Evolutionary conservation across 37 sponge, comb jelly and placozoan species (phyloP).

Genomic region (Petrosia ficiformis): DNA sequence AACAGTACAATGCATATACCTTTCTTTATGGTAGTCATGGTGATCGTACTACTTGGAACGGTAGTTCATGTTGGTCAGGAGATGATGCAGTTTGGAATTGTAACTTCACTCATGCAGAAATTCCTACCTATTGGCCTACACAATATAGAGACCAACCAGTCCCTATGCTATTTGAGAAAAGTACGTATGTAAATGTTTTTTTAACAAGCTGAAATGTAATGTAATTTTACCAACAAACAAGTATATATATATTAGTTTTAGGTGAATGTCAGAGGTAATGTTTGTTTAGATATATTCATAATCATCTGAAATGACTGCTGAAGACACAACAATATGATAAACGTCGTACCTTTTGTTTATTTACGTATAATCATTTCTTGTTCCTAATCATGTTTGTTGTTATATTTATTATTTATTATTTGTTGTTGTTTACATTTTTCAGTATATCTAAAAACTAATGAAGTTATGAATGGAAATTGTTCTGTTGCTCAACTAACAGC

Average conservation of each 20-base stretch:
- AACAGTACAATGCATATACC: no score
- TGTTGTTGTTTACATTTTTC: no score
- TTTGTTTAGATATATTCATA: no score
- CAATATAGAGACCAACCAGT: constrained; percentile 16
- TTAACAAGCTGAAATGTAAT: neutral
- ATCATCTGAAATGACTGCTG: no score
- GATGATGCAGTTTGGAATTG: constrained; percentile 38
- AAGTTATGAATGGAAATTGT: constrained; percentile 32
- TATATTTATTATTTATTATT: no score
- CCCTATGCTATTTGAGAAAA: neutral
- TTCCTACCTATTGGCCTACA: constrained; percentile 22
- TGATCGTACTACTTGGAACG: constrained; percentile 48
- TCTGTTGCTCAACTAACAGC: constrained; percentile 46
- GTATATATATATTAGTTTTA: no score
- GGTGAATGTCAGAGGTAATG: no score
- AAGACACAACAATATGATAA: no score
- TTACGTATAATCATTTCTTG: no score
- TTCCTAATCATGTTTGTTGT: no score
- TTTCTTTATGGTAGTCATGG: constrained; percentile 26
- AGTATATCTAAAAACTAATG: constrained; percentile 22
- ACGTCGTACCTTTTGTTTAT: no score
- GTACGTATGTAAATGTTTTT: neutral
- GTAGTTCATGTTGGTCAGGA: constrained; percentile 32
- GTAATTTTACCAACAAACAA: neutral
- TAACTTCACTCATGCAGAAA: constrained; percentile 15